Percentiles rank a stretch among this genome's conserved stretches.
These are phyloP conservation scores for Scolanthus callimorphus DNA, from an alignment of 92 coral and sea anemone species.

Conservation along the genomic window DNA sequence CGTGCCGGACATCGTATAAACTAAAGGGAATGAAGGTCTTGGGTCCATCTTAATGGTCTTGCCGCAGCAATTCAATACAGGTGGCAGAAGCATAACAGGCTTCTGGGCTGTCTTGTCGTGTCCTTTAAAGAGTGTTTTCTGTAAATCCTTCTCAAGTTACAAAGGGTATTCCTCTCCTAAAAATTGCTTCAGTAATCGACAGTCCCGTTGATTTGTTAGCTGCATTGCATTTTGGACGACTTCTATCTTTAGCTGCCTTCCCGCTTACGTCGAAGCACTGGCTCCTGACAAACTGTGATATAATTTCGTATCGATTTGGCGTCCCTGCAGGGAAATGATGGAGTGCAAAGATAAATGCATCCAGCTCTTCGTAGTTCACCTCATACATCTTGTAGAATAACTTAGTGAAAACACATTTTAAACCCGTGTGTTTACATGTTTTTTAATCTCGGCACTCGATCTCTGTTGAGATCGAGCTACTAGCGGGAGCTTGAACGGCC, in stretches of 20 bases:
- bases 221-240: not conserved
- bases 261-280: conserved; percentile 4
- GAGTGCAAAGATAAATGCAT: conserved; percentile 11
- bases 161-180: not conserved
- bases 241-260: not conserved
- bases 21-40: conserved; percentile 65
- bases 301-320: conserved; percentile 17
- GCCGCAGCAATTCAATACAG: conserved; percentile 40
- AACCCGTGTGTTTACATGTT: no score
- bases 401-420: no score
- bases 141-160: not conserved
- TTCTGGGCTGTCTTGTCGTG: conserved; percentile 26
- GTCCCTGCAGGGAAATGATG: conserved; percentile 26
- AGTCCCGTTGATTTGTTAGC: not conserved
- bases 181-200: not conserved
- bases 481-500: no score
- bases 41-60: conserved; percentile 50
- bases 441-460: no score
- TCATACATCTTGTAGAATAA: no score
- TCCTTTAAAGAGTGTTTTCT: not conserved
- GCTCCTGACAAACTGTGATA: conserved; percentile 9
- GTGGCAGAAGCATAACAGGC: conserved; percentile 41
- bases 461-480: no score
- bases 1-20: conserved; percentile 59
- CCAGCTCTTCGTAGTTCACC: conserved; percentile 10